Base-by-base conservation (phyloP, 2,797 vertebrate species). In the Hippoglossus hippoglossus region DNA sequence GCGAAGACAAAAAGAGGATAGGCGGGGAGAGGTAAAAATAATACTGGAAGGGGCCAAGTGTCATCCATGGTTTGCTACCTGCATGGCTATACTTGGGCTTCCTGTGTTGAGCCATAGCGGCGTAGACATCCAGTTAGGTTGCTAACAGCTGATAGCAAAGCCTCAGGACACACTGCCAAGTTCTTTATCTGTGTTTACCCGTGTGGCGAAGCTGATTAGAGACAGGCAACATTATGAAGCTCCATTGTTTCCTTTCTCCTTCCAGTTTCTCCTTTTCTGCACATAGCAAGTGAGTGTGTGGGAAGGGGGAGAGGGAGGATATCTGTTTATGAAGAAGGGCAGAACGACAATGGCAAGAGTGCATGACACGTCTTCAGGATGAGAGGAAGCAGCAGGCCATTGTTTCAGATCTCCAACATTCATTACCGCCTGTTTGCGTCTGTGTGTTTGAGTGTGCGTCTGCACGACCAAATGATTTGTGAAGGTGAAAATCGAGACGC, bases 121-220 rank as follows among this genome's bases (percentile, higher is more conserved):
- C 74, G 63, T 63, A 84, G 77, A 88, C 83, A 86, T 87, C 80
- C 88, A 87, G 82, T 84, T 77, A 89, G 90, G 89, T 93, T 84
- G 80, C 83, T 79, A 86, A 89, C 65, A 82, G 83, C 89, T 85
- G 92, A 93, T 93, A 93, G 92, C 86, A 81, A 90, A 85, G 84
- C 90, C 87, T 71, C 61, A 63, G 85, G 89, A 93, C 77, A 80
- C 85, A 69, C 88, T 91, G 93, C 91, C 93, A 93, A 92, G 88
- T 90, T 93, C 88, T 93, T 94, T 93, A 94, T 94, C 92, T 93
- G 82, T 87, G 86, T 92, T 92, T 92, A 91, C 89, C 87, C 81
- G 87, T 81, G 85, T 90, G 91, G 91, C 88, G 89, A 90, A 91
- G 87, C 91, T 93, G 94, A 94, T 95, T 95, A 94, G 82, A 87